Evolutionary conservation across 2,888 invertebrate species (phyloP).

Genomic region (Agonopterix heracliana): DNA sequence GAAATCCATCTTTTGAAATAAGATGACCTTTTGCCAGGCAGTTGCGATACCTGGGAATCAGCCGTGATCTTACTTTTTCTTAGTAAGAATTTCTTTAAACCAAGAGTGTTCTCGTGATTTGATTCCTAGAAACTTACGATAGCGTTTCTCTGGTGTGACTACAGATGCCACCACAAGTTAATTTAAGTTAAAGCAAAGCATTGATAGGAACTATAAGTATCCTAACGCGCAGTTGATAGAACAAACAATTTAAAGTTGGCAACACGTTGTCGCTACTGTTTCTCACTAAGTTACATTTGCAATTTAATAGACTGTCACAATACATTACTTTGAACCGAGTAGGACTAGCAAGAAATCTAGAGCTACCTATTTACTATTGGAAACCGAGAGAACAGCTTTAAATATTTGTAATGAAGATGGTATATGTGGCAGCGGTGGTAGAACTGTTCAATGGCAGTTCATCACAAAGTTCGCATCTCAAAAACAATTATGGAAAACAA

Average conservation of each 20-base stretch:
- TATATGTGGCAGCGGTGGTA: conserved; percentile 26
- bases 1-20: no score
- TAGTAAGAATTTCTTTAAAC: no score
- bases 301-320: conserved; percentile 16
- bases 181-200: background rate
- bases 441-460: conserved; percentile 14
- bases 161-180: no score
- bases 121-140: no score
- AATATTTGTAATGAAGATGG: conserved; percentile 41
- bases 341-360: conserved; percentile 15
- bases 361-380: conserved; percentile 10
- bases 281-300: conserved; percentile 11
- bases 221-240: no score
- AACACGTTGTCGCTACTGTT: conserved; percentile 12
- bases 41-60: no score
- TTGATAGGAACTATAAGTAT: background rate
- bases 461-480: conserved; percentile 45
- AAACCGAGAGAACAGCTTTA: conserved; percentile 13
- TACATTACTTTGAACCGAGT: conserved; percentile 13
- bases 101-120: no score
- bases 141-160: no score
- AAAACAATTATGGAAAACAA: conserved; percentile 70
- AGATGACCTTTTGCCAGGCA: no score
- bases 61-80: no score
- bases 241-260: background rate